Conservation (phyloP, 2,113 vertebrate genomes). For the Nyctereutes procyonoides region DNA sequence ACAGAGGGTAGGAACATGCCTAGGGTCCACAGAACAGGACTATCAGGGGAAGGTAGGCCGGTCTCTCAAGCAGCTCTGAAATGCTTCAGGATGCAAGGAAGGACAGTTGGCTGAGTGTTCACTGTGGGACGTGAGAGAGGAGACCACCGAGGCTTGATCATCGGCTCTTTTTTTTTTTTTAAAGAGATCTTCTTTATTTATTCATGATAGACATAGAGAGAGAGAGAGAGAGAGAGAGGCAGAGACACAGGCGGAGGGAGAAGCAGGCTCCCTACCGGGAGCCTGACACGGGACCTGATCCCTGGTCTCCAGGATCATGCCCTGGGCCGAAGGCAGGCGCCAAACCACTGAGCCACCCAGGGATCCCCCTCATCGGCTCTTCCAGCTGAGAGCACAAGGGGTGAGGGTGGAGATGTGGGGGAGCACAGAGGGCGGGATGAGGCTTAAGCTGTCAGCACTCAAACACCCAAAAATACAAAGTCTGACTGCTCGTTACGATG, state of each 20-base stretch:
- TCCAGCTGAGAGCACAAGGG: not conserved
- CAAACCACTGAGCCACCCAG: too few relatives aligned
- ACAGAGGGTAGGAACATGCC: not conserved
- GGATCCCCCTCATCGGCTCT: not conserved
- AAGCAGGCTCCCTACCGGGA: too few relatives aligned
- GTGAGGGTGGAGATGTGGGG: not conserved
- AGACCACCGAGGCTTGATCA: not conserved
- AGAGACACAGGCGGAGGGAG: too few relatives aligned
- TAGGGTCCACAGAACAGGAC: too few relatives aligned
- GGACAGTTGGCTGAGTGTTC: not conserved
- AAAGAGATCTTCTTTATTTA: too few relatives aligned
- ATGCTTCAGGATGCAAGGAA: not conserved
- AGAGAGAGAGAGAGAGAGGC: too few relatives aligned
- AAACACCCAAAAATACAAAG: not conserved
- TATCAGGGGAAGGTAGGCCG: not conserved
- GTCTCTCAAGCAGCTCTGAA: not conserved
- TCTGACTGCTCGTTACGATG: not conserved
- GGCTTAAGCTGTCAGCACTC: not conserved
- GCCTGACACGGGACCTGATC: too few relatives aligned
- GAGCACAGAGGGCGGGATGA: not conserved
- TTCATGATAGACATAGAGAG: too few relatives aligned
- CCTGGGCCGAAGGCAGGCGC: too few relatives aligned
- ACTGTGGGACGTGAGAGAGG: not conserved
- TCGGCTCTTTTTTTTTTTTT: not conserved
- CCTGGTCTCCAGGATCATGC: too few relatives aligned